A percentile compares a stretch with the other conserved stretches of the same genome.
These are phyloP conservation scores for Lepidostoma basale DNA, from an alignment of 1,140 invertebrate genomes.

Conservation along the genomic window DNA sequence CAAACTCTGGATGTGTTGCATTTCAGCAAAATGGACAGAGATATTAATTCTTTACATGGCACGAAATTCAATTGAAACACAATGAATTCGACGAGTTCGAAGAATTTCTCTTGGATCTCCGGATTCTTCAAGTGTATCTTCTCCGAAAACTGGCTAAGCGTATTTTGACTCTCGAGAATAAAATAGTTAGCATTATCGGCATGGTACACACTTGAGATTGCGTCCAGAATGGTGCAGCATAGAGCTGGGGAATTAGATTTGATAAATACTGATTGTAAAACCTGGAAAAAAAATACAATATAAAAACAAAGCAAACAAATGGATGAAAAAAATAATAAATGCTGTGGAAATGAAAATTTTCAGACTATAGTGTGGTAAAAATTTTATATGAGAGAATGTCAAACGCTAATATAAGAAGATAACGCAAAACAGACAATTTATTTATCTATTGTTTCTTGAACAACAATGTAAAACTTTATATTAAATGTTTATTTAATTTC, in stretches of 20 bases:
- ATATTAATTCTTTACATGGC: slow-evolving; percentile 98
- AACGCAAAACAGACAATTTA: neutral
- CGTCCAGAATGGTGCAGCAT: slow-evolving; percentile 91
- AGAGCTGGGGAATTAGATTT: slow-evolving; percentile 85
- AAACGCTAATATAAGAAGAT: neutral
- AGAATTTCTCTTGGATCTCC: slow-evolving; percentile 95
- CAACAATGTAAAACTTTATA: no score
- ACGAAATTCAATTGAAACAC: slow-evolving; percentile 98
- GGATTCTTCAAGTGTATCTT: slow-evolving; percentile 88
- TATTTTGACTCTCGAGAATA: slow-evolving; percentile 95
- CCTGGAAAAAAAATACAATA: slow-evolving; percentile 63
- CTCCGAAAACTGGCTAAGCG: slow-evolving; percentile 94
- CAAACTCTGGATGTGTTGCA: slow-evolving; percentile 78
- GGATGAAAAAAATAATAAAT: no score
- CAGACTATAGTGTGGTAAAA: neutral
- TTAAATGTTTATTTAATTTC: no score
- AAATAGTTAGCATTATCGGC: slow-evolving; percentile 99
- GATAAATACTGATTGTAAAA: slow-evolving; percentile 91
- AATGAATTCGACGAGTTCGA: slow-evolving; percentile 94
- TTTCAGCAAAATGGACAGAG: slow-evolving; percentile 90
- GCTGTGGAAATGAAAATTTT: neutral
- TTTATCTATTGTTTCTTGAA: no score
- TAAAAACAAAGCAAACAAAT: neutral
- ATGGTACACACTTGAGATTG: slow-evolving; percentile 95
- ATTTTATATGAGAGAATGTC: neutral